A percentile compares a stretch with the other conserved stretches of the same genome.
These are phyloP conservation scores for Strix aluco DNA, from an alignment of 2,113 vertebrate genomes.

Conservation along the genomic window DNA sequence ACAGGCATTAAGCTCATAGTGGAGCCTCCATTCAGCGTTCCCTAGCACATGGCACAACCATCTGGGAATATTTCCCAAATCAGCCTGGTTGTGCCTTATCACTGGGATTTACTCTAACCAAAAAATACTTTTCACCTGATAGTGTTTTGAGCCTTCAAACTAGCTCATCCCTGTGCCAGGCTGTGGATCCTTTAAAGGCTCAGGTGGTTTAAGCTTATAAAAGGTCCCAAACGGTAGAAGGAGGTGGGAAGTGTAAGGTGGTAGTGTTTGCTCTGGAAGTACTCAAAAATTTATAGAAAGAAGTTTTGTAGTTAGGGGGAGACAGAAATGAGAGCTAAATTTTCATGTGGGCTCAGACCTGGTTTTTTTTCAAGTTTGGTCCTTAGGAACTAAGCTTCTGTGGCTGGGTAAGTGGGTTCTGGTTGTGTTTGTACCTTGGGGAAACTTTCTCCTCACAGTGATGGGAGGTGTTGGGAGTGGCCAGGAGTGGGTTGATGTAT, in stretches of 20 bases:
- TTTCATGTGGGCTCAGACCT: rapidly evolving
- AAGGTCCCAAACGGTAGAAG: rapidly evolving
- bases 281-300: rapidly evolving
- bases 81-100: background rate
- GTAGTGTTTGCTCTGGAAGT: rapidly evolving
- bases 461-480: rapidly evolving
- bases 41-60: background rate
- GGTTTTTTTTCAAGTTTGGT: background rate
- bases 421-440: background rate
- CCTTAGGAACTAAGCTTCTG: background rate
- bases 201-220: background rate
- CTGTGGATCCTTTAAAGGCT: background rate
- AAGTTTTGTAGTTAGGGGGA: no score
- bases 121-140: background rate
- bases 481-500: rapidly evolving
- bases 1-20: background rate
- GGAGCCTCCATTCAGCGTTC: background rate
- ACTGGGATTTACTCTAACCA: background rate
- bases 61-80: background rate
- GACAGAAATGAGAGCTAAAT: rapidly evolving
- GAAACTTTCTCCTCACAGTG: rapidly evolving
- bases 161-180: background rate
- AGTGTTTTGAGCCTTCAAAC: background rate
- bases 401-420: rapidly evolving
- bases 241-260: rapidly evolving